Conservation (phyloP, 2,888 invertebrate genomes). For the Drosophila quasianomalipes region DNA sequence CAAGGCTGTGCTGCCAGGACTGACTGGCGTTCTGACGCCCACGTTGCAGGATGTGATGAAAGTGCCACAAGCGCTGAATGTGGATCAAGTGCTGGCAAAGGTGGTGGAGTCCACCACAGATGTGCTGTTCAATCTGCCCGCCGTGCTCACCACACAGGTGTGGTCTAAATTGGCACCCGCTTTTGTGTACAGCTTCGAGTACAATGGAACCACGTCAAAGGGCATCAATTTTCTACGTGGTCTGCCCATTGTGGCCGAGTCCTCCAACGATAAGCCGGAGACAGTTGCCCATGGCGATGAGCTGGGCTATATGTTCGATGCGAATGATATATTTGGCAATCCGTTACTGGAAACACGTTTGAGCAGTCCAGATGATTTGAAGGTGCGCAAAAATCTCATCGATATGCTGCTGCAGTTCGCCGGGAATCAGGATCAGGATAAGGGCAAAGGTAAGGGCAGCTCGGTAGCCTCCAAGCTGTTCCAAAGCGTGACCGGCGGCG, state of each 20-base stretch:
- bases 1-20: conserved; percentile 79
- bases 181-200: conserved; percentile 91
- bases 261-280: conserved; percentile 83
- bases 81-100: conserved; percentile 82
- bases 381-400: conserved; percentile 89
- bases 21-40: conserved; percentile 68
- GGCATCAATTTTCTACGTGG: conserved; percentile 89
- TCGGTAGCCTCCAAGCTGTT: conserved; percentile 73
- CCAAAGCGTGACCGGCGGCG: conserved; percentile 84
- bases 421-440: conserved; percentile 78
- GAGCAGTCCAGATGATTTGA: conserved; percentile 87
- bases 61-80: conserved; percentile 76
- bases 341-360: conserved; percentile 85
- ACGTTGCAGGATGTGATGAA: conserved; percentile 80
- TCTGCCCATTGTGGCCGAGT: conserved; percentile 87
- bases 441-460: not conserved
- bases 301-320: conserved; percentile 90
- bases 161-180: conserved; percentile 89
- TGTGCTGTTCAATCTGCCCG: conserved; percentile 91
- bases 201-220: conserved; percentile 87
- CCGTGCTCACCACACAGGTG: conserved; percentile 89
- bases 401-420: conserved; percentile 90
- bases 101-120: conserved; percentile 87
- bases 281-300: conserved; percentile 90
- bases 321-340: conserved; percentile 88